These are phyloP conservation scores for Champsocephalus gunnari DNA, from an alignment of 2,797 vertebrate species.

Conservation along the genomic window DNA sequence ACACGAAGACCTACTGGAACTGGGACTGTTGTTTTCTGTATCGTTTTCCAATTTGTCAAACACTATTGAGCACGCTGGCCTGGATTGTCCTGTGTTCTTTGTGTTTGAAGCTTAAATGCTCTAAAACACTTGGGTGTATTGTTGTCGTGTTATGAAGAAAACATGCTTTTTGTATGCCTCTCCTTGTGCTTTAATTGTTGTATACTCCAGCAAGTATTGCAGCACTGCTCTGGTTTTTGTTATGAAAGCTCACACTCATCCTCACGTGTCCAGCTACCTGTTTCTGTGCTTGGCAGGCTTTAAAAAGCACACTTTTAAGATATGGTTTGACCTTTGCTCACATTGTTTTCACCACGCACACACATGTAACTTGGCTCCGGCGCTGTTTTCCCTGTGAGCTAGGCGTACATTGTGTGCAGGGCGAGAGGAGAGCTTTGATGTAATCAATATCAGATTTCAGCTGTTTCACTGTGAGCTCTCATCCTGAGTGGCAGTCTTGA, in stretches of 20 bases:
- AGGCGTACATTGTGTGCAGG: conserved; percentile 73
- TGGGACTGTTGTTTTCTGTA: conserved; percentile 43
- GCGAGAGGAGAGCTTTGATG: conserved; percentile 76
- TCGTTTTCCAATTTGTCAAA: conserved; percentile 63
- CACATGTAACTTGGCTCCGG: conserved; percentile 64
- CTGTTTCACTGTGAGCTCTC: conserved; percentile 80
- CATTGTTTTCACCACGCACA: conserved; percentile 59
- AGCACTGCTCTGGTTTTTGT: conserved; percentile 48
- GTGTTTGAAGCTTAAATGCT: neutral
- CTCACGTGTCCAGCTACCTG: conserved; percentile 62
- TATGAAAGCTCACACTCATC: conserved; percentile 70
- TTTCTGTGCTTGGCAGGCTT: conserved; percentile 66
- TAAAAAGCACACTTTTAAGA: conserved; percentile 59
- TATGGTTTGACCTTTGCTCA: conserved; percentile 71
- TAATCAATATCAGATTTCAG: conserved; percentile 85
- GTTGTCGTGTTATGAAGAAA: neutral
- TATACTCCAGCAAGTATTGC: conserved; percentile 35
- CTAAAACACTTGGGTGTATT: conserved; percentile 9
- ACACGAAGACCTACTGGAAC: conserved; percentile 44
- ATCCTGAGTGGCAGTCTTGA: conserved; percentile 79
- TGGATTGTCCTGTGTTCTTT: conserved; percentile 23
- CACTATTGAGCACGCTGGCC: conserved; percentile 45
- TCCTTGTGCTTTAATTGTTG: conserved; percentile 1
- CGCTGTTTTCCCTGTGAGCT: conserved; percentile 52
- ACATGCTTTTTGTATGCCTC: neutral